Percentiles rank a stretch among this genome's conserved stretches.
Evolutionary conservation across 2,888 invertebrate species (phyloP).

Genomic region (Hydrotaea cyrtoneurina): DNA sequence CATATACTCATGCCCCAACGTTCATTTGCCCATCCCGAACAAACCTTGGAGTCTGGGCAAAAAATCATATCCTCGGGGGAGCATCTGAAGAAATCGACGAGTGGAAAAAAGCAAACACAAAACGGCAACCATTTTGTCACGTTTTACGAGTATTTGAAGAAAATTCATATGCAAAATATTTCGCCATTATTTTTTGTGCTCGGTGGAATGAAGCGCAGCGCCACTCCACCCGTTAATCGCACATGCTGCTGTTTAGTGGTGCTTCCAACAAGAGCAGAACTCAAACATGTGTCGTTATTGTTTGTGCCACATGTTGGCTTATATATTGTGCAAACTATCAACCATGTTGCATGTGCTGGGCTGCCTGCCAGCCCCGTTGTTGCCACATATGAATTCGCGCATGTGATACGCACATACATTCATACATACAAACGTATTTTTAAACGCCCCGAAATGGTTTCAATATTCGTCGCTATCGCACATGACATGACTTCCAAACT

Average conservation of each 20-base stretch:
- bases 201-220: constrained; percentile 8
- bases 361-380: not conserved
- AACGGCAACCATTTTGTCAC: constrained; percentile 42
- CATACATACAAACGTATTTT: no score
- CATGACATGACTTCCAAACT: constrained; percentile 45
- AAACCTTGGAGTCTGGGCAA: not conserved
- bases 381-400: constrained; percentile 53
- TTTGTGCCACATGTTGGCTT: constrained; percentile 51
- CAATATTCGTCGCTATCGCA: constrained; percentile 5
- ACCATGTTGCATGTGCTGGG: constrained; percentile 52
- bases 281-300: constrained; percentile 36
- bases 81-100: not conserved
- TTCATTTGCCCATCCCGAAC: not conserved
- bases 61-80: not conserved
- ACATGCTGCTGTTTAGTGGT: not conserved
- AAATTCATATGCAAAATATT: constrained; percentile 19
- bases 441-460: constrained; percentile 54
- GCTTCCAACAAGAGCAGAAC: not conserved
- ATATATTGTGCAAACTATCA: constrained; percentile 26
- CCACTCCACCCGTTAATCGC: not conserved
- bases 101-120: not conserved
- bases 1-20: not conserved
- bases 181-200: constrained; percentile 45
- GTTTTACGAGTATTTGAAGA: constrained; percentile 16
- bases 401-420: constrained; percentile 57